Evolutionary conservation across 1,140 invertebrate species (phyloP), one percentile per base, ranked within the genome.

Genomic region (Leptinotarsa undecemlineata): DNA sequence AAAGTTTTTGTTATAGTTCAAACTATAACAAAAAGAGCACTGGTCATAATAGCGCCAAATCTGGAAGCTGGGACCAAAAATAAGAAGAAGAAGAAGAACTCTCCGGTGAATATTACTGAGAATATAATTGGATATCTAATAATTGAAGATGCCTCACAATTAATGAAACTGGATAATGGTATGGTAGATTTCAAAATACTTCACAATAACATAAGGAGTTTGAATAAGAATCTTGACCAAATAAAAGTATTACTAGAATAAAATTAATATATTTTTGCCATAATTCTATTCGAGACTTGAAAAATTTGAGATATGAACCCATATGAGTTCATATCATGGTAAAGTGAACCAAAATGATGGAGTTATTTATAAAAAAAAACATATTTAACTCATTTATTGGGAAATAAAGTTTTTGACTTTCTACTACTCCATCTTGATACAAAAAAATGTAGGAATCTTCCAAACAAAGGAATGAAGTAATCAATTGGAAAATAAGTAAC

Each of bases 341-440:
- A 51, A 51, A 1, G 48, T 51, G 13, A 51, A 51, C 48, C 48
- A 51, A 51, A 51, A 51, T 51, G 48, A 51, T 51, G 48, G 48
- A 51, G 48, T 51, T 51, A 51, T 51, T 51, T 51, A 51, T 51
- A 23, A 1, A 21, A 1, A 21, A 21, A 21, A 1, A 21, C 20
- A 21, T 21, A 1, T 1, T 2, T 21, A 1, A 1, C 1, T 2
- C 20, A 21, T 2, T 21, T 21, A 1, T 21, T 1, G 1, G 1
- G 20, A 21, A 1, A 1, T 21, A 1, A 21, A 21, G 20, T 2
- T n/a, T n/a, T n/a, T n/a, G n/a, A n/a, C n/a, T n/a, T n/a, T n/a
- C n/a, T n/a, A n/a, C n/a, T n/a, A n/a, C n/a, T n/a, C n/a, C n/a
- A n/a, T n/a, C n/a, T n/a, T n/a, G n/a, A n/a, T n/a, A n/a, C n/a